A percentile compares a stretch with the other conserved stretches of the same genome.
Evolutionary conservation across 2,113 vertebrate species (phyloP).

Genomic region (Regulus satrapa): DNA sequence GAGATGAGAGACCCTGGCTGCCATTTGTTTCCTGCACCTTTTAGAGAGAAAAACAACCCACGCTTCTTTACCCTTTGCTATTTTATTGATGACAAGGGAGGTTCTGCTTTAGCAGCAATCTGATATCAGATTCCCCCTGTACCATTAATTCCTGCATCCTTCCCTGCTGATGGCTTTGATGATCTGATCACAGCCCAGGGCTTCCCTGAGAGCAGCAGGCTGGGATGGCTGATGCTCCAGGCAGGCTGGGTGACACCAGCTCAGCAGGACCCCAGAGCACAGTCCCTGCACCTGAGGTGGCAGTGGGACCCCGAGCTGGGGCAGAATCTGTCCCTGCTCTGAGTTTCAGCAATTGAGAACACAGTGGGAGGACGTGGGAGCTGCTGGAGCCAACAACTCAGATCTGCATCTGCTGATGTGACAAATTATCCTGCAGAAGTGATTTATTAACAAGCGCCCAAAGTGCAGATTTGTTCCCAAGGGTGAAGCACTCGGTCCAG

Average conservation of each 20-base stretch:
- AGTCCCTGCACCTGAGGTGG: rapidly evolving
- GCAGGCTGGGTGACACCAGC: rapidly evolving
- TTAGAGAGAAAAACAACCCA: not conserved
- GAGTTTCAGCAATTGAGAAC: rapidly evolving
- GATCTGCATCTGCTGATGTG: not conserved
- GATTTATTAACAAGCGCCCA: not conserved
- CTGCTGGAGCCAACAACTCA: not conserved
- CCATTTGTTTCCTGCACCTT: not conserved
- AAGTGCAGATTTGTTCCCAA: constrained; percentile 3
- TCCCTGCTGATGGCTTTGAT: rapidly evolving
- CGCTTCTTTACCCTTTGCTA: not conserved
- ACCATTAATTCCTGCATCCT: not conserved
- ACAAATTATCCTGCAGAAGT: not conserved
- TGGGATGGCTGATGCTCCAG: not conserved
- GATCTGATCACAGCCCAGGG: rapidly evolving
- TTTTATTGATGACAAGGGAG: not conserved
- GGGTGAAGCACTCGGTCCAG: not conserved
- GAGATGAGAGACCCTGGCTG: not conserved
- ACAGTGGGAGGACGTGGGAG: not conserved
- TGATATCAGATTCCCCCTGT: not conserved
- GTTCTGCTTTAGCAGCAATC: not conserved
- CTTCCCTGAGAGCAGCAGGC: rapidly evolving
- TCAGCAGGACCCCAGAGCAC: rapidly evolving
- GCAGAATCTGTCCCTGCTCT: not conserved
- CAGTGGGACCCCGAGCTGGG: not conserved